These are phyloP conservation scores for Chymomyza amoena DNA, from an alignment of 2,888 invertebrate genomes.

Conservation along the genomic window DNA sequence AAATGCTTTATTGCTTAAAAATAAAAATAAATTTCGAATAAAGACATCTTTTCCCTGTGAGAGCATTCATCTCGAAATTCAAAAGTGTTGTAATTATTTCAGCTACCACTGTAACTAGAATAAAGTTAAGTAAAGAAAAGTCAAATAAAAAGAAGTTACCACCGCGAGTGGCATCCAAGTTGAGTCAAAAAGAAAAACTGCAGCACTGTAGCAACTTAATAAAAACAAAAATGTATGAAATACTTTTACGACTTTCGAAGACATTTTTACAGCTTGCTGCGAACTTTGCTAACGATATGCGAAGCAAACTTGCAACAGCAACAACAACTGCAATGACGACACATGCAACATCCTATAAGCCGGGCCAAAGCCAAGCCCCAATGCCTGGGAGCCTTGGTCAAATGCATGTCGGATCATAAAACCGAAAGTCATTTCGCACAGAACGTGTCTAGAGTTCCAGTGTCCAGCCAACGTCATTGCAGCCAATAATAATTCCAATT, in stretches of 20 bases:
- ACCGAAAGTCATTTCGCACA: slow-evolving; percentile 74
- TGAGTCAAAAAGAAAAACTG: slow-evolving; percentile 2
- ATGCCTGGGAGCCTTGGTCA: slow-evolving; percentile 22
- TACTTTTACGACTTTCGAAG: slow-evolving; percentile 74
- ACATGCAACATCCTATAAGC: slow-evolving; percentile 8
- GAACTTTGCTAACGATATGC: slow-evolving; percentile 71
- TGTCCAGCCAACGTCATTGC: slow-evolving; percentile 60
- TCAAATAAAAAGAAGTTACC: background rate
- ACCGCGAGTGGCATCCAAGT: background rate
- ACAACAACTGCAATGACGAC: background rate
- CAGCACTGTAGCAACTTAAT: slow-evolving; percentile 53
- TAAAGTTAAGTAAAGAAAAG: slow-evolving; percentile 19
- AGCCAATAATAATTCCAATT: slow-evolving; percentile 76
- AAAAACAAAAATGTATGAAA: slow-evolving; percentile 70
- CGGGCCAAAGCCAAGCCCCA: slow-evolving; percentile 9
- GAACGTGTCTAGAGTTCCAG: slow-evolving; percentile 58
- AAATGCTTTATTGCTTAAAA: too few species aligned
- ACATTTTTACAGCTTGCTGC: slow-evolving; percentile 71
- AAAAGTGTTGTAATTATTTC: too few species aligned
- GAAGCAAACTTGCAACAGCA: slow-evolving; percentile 33
- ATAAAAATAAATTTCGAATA: too few species aligned
- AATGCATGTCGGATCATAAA: slow-evolving; percentile 71
- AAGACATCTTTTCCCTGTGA: too few species aligned
- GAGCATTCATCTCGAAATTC: too few species aligned
- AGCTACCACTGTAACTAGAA: slow-evolving; percentile 15